These are phyloP conservation scores for Acronicta leporina DNA, from an alignment of 2,888 invertebrate genomes.

Conservation along the genomic window DNA sequence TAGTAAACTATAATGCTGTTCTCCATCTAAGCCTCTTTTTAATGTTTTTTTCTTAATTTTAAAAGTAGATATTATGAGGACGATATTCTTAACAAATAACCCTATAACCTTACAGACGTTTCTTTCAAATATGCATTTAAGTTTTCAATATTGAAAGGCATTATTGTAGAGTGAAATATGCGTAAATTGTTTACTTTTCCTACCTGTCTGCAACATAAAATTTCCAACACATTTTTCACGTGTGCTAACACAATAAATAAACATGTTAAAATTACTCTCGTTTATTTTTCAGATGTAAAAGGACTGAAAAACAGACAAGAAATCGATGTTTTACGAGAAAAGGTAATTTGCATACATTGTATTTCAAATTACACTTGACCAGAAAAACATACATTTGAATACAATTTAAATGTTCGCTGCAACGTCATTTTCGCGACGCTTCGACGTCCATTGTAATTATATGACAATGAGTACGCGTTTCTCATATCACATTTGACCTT, in stretches of 20 bases:
- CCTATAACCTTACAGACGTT: no score
- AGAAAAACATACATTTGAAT: constrained; percentile 39
- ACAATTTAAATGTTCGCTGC: constrained; percentile 25
- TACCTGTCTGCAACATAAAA: constrained; percentile 1
- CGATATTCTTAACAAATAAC: no score
- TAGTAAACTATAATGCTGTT: no score
- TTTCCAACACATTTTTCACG: constrained; percentile 19
- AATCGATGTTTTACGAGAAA: constrained; percentile 96
- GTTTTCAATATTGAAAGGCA: no score
- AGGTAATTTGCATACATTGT: constrained; percentile 84
- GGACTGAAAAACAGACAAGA: constrained; percentile 95
- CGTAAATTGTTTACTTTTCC: background rate
- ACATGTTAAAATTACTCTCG: constrained; percentile 27
- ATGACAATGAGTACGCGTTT: constrained; percentile 43
- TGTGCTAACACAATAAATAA: constrained; percentile 23
- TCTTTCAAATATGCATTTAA: no score
- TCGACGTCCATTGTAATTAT: constrained; percentile 26
- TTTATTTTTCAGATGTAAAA: constrained; percentile 92
- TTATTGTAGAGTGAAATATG: background rate
- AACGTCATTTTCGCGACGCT: constrained; percentile 28
- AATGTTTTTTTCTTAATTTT: no score
- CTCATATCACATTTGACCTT: constrained; percentile 44
- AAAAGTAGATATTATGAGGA: no score
- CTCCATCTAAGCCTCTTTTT: no score
- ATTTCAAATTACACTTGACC: constrained; percentile 27